phyloP scores from a whole-genome alignment of 2,113 vertebrate genomes.

The Mirounga angustirostris region DNA sequence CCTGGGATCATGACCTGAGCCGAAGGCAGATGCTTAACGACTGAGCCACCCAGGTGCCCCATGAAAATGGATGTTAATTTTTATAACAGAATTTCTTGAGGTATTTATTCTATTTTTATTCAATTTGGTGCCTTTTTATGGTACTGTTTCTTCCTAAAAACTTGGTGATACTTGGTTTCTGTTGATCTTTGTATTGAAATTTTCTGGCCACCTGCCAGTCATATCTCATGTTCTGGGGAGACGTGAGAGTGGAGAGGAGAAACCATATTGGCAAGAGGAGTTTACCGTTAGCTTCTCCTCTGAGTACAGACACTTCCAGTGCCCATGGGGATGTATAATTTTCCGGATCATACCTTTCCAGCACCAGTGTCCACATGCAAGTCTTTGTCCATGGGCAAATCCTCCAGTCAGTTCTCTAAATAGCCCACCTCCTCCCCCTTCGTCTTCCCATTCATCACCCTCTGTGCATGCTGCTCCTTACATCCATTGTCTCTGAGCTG shows the following conservation, averaged over 20 bases:
- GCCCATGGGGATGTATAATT: neutral
- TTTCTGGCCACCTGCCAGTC: neutral
- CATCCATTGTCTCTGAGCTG: neutral
- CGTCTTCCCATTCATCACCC: neutral
- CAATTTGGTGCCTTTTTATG: neutral
- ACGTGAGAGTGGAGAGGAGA: neutral
- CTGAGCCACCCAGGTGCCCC: too few relatives aligned
- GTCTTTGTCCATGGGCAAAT: neutral
- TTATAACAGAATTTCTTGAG: neutral
- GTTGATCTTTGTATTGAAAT: neutral
- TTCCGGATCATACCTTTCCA: neutral
- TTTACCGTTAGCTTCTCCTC: neutral
- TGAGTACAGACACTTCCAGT: neutral
- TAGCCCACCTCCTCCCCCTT: fast-evolving
- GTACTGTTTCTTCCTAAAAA: neutral
- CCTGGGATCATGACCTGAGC: too few relatives aligned
- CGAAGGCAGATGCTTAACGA: too few relatives aligned
- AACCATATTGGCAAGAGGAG: neutral
- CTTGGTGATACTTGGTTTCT: neutral
- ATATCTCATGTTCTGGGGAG: neutral
- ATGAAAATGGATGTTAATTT: neutral
- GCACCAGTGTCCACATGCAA: neutral
- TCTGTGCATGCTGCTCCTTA: neutral
- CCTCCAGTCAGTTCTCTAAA: neutral
- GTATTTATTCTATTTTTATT: neutral